Percentiles rank a stretch among this genome's conserved stretches.
These are phyloP conservation scores for Caranx ignobilis DNA, from an alignment of 2,113 vertebrate species.

Conservation along the genomic window DNA sequence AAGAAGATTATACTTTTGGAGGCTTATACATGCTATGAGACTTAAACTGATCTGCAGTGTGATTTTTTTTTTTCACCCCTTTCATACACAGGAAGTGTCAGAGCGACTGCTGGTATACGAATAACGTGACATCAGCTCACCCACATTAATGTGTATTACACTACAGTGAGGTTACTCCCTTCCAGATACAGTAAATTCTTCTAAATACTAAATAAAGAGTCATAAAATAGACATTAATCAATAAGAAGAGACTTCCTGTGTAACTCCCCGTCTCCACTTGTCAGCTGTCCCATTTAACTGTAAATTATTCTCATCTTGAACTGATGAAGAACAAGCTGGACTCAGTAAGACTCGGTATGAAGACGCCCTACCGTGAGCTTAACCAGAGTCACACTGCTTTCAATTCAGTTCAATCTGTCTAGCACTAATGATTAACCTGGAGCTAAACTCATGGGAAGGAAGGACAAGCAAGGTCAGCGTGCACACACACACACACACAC, in stretches of 20 bases:
- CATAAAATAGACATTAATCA: neutral
- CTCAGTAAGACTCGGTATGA: neutral
- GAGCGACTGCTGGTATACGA: too few species aligned
- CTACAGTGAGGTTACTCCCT: too few species aligned
- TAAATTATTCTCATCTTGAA: neutral
- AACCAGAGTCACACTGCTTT: conserved; percentile 17
- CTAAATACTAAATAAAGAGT: neutral
- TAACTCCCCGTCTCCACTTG: neutral
- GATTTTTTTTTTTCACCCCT: too few species aligned
- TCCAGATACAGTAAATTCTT: too few species aligned
- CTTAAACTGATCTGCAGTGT: neutral
- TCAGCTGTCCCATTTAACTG: neutral
- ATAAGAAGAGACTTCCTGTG: neutral
- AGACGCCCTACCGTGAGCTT: neutral
- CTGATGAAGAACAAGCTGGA: neutral
- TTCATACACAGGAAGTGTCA: too few species aligned
- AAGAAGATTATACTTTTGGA: neutral
- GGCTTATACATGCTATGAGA: neutral
- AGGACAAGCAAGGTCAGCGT: neutral
- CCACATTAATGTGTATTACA: too few species aligned
- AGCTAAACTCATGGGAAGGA: conserved; percentile 11
- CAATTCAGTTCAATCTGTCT: conserved; percentile 19
- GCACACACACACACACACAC: neutral
- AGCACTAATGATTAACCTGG: conserved; percentile 20
- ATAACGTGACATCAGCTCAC: too few species aligned